phyloP scores from a whole-genome alignment of 1,140 invertebrate genomes.

The Heliconius congener region DNA sequence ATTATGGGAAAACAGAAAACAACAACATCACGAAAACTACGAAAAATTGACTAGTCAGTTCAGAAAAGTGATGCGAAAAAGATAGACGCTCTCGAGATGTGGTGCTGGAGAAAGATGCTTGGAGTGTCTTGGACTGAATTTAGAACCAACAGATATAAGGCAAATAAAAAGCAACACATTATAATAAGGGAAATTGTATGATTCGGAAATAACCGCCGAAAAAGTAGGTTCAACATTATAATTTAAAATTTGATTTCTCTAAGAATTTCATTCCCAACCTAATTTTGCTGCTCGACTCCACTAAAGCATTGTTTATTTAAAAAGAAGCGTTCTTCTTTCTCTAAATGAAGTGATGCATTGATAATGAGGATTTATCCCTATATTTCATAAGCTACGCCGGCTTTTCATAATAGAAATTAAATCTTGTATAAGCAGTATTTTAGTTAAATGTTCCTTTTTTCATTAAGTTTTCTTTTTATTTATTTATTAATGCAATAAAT shows the following conservation, averaged over 20 bases:
- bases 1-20: too few species aligned
- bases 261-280: slow-evolving; percentile 28
- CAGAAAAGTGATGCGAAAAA: too few species aligned
- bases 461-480: neutral
- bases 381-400: slow-evolving; percentile 25
- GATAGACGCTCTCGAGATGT: too few species aligned
- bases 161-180: neutral
- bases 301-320: slow-evolving; percentile 55
- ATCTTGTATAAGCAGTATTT: neutral
- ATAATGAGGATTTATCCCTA: slow-evolving; percentile 44
- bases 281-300: slow-evolving; percentile 29
- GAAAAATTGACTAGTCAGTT: too few species aligned
- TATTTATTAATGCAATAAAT: neutral
- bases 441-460: neutral
- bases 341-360: slow-evolving; percentile 57
- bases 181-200: neutral
- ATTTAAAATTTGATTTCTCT: slow-evolving; percentile 21
- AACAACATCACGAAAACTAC: too few species aligned
- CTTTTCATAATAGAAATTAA: slow-evolving; percentile 16
- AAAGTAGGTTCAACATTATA: neutral
- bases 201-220: neutral
- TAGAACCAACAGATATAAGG: too few species aligned
- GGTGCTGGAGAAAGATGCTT: too few species aligned
- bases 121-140: too few species aligned
- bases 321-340: slow-evolving; percentile 50